Evolutionary conservation across 2,113 vertebrate species (phyloP).

Genomic region (Pimephales promelas): DNA sequence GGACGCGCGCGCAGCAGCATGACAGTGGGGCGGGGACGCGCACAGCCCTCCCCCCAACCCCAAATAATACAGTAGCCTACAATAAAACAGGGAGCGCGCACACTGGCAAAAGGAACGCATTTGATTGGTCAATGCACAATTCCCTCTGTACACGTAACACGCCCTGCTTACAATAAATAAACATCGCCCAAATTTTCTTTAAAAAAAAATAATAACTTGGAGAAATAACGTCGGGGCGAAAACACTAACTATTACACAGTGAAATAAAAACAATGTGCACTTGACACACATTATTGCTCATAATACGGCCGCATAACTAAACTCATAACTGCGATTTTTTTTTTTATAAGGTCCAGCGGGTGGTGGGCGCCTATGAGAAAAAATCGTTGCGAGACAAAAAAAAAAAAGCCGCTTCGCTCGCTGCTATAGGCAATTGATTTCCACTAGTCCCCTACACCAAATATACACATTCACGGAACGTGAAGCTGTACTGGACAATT

Average conservation of each 20-base stretch:
- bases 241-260: not conserved
- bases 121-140: slow-evolving; percentile 69
- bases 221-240: not conserved
- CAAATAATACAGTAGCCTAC: slow-evolving; percentile 59
- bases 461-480: not conserved
- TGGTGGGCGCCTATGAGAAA: slow-evolving; percentile 54
- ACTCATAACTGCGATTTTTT: slow-evolving; percentile 53
- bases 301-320: slow-evolving; percentile 5
- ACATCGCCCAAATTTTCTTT: slow-evolving; percentile 67
- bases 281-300: not conserved
- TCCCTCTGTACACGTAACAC: slow-evolving; percentile 73
- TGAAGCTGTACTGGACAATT: slow-evolving; percentile 43
- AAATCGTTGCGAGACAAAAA: slow-evolving; percentile 64
- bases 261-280: not conserved
- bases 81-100: slow-evolving; percentile 63
- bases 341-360: slow-evolving; percentile 61
- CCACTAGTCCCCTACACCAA: slow-evolving; percentile 31
- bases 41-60: slow-evolving; percentile 59
- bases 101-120: slow-evolving; percentile 53
- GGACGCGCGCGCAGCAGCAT: slow-evolving; percentile 44
- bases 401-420: slow-evolving; percentile 49
- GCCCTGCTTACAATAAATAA: slow-evolving; percentile 78
- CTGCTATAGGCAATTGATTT: slow-evolving; percentile 11
- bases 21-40: slow-evolving; percentile 62
- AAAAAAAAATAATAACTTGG: not conserved